These are phyloP conservation scores for Heliconius sara DNA, from an alignment of 2,888 invertebrate genomes.

Conservation along the genomic window DNA sequence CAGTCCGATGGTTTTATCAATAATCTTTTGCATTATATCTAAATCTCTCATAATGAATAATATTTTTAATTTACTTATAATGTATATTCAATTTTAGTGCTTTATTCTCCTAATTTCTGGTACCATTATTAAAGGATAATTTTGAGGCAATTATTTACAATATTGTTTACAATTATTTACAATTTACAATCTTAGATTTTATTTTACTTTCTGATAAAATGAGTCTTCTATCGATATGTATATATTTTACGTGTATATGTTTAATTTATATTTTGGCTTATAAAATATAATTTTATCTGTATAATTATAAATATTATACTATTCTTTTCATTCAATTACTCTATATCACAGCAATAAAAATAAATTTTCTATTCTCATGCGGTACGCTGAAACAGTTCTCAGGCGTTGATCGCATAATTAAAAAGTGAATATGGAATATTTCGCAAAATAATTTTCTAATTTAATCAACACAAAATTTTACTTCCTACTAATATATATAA, in stretches of 20 bases:
- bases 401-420: conserved; percentile 20
- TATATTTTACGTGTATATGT: not conserved
- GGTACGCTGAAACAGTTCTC: not conserved
- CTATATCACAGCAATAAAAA: not conserved
- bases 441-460: conserved; percentile 18
- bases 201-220: too few species aligned
- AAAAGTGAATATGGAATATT: not conserved
- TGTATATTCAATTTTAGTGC: too few species aligned
- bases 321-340: not conserved
- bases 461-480: conserved; percentile 15
- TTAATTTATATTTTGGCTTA: not conserved
- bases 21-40: not conserved
- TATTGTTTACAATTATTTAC: too few species aligned
- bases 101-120: too few species aligned
- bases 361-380: conserved; percentile 20
- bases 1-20: not conserved
- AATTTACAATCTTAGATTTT: too few species aligned
- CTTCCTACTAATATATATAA: conserved; percentile 13
- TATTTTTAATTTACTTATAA: too few species aligned
- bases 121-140: too few species aligned
- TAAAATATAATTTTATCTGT: not conserved
- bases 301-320: not conserved
- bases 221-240: not conserved
- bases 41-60: too few species aligned
- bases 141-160: too few species aligned